Base-by-base conservation (phyloP, 2,888 invertebrate genomes). In the Scaptomyza flava region DNA sequence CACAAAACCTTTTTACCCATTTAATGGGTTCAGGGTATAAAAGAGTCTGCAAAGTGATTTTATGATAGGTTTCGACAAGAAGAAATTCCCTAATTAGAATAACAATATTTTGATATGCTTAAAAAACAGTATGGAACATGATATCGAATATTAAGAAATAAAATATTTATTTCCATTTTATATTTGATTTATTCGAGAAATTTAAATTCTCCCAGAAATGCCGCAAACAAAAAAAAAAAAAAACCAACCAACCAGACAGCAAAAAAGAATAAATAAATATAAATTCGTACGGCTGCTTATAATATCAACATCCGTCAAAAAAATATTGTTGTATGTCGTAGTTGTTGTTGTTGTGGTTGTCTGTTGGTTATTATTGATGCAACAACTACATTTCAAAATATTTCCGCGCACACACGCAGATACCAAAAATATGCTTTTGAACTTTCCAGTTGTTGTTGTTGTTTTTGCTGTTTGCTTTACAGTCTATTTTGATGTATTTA, bases 401-500 rank as follows among this genome's bases (percentile, higher is more conserved):
- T 75, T 75, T 72, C 77, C 73, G 64, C 11, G 9, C 41, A 17
- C 14, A 17, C 41, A 41, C 8, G 14, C 14, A 33, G 42, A 34
- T 12, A 30, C 23, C 43, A 36, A 34, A 75, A 68, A 77, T 58
- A 68, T 64, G 74, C 74, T 77, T 41, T 75, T 77, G 78, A 68
- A 77, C 63, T 75, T 60, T 50, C 58, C 64, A 42, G 62, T 36
- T 27, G 27, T 6, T 36, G 43, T 17, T 69, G 63, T 54, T 43
- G 43, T 17, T 69, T 58, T 54, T 43, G 30, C 9, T 23, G 27
- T 30, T 48, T 42, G 30, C 46, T 20, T 20, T 9, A 34, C n/a
- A 14, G 17, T 58, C 72, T 47, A 71, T 71, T 77, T 72, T 67
- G 46, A 77, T 72, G 34, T 53, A 14, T 67, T 69, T 63, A 72